These are phyloP conservation scores for Hyperopisus bebe DNA, from an alignment of 2,113 vertebrate species.

Conservation along the genomic window DNA sequence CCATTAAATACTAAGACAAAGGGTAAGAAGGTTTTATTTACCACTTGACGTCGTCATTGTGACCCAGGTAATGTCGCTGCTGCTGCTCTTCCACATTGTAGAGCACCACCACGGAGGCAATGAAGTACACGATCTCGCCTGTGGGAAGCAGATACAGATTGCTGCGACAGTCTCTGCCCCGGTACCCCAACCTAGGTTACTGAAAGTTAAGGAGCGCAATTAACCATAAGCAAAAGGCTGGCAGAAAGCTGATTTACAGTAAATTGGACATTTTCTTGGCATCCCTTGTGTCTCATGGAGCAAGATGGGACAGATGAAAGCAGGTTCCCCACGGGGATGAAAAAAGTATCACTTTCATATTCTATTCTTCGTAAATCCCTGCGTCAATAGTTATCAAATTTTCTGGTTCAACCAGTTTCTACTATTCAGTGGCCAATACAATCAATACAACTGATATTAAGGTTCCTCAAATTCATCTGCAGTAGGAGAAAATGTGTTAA, in stretches of 20 bases:
- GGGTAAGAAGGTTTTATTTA: slow-evolving; percentile 40
- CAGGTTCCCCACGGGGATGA: background rate
- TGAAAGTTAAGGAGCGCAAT: slow-evolving; percentile 26
- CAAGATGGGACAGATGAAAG: background rate
- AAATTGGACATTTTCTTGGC: background rate
- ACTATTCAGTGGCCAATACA: background rate
- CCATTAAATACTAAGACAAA: background rate
- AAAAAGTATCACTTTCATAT: background rate
- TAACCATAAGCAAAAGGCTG: background rate
- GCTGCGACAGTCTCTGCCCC: slow-evolving; percentile 78
- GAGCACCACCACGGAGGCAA: slow-evolving; percentile 79
- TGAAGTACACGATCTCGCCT: slow-evolving; percentile 84
- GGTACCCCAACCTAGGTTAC: slow-evolving; percentile 73
- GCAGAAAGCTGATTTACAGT: background rate
- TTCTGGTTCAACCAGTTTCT: background rate
- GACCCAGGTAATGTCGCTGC: slow-evolving; percentile 84
- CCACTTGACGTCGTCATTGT: slow-evolving; percentile 89
- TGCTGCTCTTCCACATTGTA: slow-evolving; percentile 81
- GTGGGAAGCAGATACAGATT: slow-evolving; percentile 86
- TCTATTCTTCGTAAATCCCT: background rate
- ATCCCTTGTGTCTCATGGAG: background rate
- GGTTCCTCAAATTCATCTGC: background rate
- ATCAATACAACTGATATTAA: background rate
- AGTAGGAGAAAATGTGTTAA: background rate
- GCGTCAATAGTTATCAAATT: background rate